Percentiles rank a stretch among this genome's conserved stretches.
Conservation (phyloP, 2,888 invertebrate species). For the Charanyca ferruginea region DNA sequence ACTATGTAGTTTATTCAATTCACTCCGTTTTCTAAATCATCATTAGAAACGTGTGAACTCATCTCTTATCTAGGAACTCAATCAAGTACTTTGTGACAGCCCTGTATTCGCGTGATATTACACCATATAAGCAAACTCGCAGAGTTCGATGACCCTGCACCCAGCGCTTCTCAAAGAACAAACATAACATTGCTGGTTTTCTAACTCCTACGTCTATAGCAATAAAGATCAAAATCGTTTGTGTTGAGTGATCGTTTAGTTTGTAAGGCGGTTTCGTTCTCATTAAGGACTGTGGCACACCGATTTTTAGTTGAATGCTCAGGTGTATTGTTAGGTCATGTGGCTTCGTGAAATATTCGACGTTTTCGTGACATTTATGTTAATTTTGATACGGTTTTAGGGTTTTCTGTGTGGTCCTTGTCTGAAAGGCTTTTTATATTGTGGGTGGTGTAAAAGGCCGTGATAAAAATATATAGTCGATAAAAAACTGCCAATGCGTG, state of each 20-base stretch:
- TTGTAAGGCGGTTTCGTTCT: conserved; percentile 42
- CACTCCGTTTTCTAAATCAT: neutral
- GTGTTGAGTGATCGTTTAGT: conserved; percentile 7
- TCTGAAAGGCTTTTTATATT: neutral
- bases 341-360: conserved; percentile 25
- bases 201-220: conserved; percentile 6
- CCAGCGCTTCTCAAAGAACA: conserved; percentile 60
- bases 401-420: conserved; percentile 8
- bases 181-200: conserved; percentile 16
- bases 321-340: conserved; percentile 32
- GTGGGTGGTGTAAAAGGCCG: neutral
- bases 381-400: conserved; percentile 5
- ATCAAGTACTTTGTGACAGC: conserved; percentile 45
- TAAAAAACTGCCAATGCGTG: too few species aligned
- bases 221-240: conserved; percentile 43
- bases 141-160: conserved; percentile 69
- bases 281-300: conserved; percentile 42
- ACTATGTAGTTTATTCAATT: neutral
- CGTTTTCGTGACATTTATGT: conserved; percentile 9
- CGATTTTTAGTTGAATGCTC: conserved; percentile 42
- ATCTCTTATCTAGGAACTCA: conserved; percentile 17
- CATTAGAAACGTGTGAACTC: conserved; percentile 24
- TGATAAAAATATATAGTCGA: neutral
- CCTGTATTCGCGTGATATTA: conserved; percentile 63
- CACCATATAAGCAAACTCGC: conserved; percentile 60